Evolutionary conservation across 2,113 vertebrate genomes (phyloP), one percentile per base, ranked within the genome.

Genomic region (Grammatotria lemairii): DNA sequence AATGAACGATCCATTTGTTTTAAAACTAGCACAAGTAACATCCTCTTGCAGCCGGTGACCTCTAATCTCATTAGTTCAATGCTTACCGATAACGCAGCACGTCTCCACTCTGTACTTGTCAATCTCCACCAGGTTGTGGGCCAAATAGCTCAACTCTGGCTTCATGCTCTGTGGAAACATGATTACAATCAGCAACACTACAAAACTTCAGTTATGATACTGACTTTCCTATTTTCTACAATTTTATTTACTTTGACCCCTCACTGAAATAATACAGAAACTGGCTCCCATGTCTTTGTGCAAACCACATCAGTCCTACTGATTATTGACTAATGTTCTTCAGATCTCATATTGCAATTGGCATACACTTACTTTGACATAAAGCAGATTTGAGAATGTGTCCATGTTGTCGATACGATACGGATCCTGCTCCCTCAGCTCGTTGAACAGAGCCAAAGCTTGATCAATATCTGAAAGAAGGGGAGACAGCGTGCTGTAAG

Each of bases 371-470:
- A 99, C 99, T 96, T 98, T 97, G 82, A 99, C 99, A 84, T 99
- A 99, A 0, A 99, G 97, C 80, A 99, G 96, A 90, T 99, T 99
- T 83, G 98, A 99, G 92, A 99, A 99, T 9, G 98, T 99, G 93
- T 99, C 99, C 99, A 99, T 99, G 95, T 99, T 99, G 95, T 99
- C 99, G 89, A 99, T 99, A 87, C 99, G 97, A 91, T 97, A 99
- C 8, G 99, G 99, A 93, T 99, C 99, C 95, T 98, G 97, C 84
- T 98, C 98, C 87, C 98, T 97, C 88, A 99, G 89, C 90, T 99
- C 98, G 5, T 99, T 99, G 91, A 99, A 99, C 91, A 99, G 97
- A 91, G 98, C 97, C 91, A 99, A 95, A 28, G 99, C 99, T 96
- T 99, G 98, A 92, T 99, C 99, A 53, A 99, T 99, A 96, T 99